Evolutionary conservation across 2,113 vertebrate species (phyloP), one percentile per base, ranked within the genome.

Genomic region (Anoplopoma fimbria): DNA sequence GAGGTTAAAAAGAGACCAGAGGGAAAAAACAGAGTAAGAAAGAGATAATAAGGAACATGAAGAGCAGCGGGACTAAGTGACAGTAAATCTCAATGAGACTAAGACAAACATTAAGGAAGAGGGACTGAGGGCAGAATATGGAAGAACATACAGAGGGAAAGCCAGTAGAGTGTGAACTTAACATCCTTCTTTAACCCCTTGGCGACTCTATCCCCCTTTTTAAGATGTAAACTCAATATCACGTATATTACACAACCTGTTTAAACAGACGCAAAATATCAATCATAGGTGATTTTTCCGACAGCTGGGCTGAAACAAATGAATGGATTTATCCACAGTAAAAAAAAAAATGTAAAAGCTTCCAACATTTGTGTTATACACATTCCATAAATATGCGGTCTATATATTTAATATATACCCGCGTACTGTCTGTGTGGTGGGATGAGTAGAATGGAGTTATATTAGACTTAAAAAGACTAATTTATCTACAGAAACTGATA

Each of bases 11-110:
- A 81, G 82, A 87, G 71, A 90, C 83, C 69, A 70, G 73, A 73
- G 86, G 83, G 78, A 85, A 86, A 75, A 89, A 81, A 84, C 31
- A 75, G 61, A 83, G 27, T 95, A 95, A 95, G 94, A 96, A 95
- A 95, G 95, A 95, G 94, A 95, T 86, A 95, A 95, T 76, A 79
- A 72, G 78, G 83, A 82, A 61, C 75, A 81, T 79, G 76, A 81
- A 83, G 75, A 88, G 71, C 87, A 72, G 79, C 60, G 73, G 71
- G 85, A 84, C 63, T 57, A 53, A 85, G 60, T 69, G 74, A 81
- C 60, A 47, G 83, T 71, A 72, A 77, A 92, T 87, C 67, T 86
- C 70, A 51, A 83, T 73, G 77, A 86, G 81, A 73, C 27, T n/a
- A 69, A 84, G 86, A 82, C 79, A 91, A 91, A 89, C 45, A 88